Base-by-base conservation (phyloP, 2,113 vertebrate species). In the Puma concolor region DNA sequence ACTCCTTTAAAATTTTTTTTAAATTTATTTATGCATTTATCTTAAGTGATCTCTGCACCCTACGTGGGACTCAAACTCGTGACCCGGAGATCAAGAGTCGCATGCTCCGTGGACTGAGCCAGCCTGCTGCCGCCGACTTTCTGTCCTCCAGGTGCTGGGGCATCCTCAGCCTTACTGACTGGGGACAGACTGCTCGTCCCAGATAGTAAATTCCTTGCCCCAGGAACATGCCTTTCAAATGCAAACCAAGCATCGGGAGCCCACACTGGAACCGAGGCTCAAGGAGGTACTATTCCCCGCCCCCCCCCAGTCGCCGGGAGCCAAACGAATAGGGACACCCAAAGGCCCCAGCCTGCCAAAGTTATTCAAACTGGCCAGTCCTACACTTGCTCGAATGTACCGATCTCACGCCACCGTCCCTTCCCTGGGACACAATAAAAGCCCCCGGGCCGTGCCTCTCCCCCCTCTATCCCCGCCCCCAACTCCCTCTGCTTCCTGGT, bases 261-360 rank as follows among this genome's bases (percentile, higher is more conserved):
- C 86, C 36, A 7, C 29, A 0, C 38, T 1, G 11, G 36, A 21
- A 25, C 44, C 3, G 15, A 5, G 0, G 1, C 16, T 31, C 25
- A 33, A 2, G 25, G 16, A 31, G n/a, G 6, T n/a, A 27, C 17
- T 36, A 14, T 13, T 21, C 23, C 11, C 1, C 41, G 1, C 6
- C 41, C 5, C 41, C 41, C 23, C 60, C 41, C 50, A 17, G 8
- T 38, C 48, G 4, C 44, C 16, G 7, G 29, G 76, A 60, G 15
- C 4, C 3, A 64, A 15, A 29, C 33, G 6, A 6, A 67, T 0
- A 7, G 41, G 38, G 38, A 44, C 29, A 27, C 44, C 7, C 44
- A 44, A 44, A 44, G 44, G 44, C 25, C 44, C 4, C 0, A 7
- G 10, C 15, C 31, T 10, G 14, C 74, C 63, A n/a, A 29, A 16